A percentile compares a stretch with the other conserved stretches of the same genome.
These are phyloP conservation scores for Alectura lathami DNA, from an alignment of 2,113 vertebrate species.

Conservation along the genomic window DNA sequence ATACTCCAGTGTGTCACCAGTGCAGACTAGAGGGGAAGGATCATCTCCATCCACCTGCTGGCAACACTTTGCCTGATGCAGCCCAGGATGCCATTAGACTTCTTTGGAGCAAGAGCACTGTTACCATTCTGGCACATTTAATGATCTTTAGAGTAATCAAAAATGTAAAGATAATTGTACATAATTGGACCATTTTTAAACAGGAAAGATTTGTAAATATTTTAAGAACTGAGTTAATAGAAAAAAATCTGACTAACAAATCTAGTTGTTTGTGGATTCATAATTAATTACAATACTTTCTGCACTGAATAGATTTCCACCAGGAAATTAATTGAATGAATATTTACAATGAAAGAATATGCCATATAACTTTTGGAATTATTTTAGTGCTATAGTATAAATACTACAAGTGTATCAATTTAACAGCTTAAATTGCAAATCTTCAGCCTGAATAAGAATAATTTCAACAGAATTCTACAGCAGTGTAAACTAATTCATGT, in stretches of 20 bases:
- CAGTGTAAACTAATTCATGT: not conserved
- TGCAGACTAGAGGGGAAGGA: not conserved
- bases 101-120: not conserved
- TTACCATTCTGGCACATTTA: not conserved
- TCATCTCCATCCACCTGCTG: not conserved
- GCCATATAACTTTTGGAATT: not conserved
- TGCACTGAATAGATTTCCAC: not conserved
- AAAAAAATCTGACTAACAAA: not conserved
- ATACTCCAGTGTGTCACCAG: not conserved
- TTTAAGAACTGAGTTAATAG: not conserved
- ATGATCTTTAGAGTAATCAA: not conserved
- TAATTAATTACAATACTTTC: not conserved
- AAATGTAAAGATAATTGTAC: not conserved
- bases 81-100: not conserved
- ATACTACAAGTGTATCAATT: not conserved
- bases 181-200: not conserved
- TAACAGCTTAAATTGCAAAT: not conserved
- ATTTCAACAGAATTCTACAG: not conserved
- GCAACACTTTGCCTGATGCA: not conserved
- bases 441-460: not conserved
- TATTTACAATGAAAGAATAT: not conserved
- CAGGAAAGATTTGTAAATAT: not conserved
- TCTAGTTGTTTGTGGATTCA: not conserved
- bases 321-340: not conserved
- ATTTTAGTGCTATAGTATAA: not conserved